Conservation (phyloP, 1,140 invertebrate species). For the Bradynema listronoti region DNA sequence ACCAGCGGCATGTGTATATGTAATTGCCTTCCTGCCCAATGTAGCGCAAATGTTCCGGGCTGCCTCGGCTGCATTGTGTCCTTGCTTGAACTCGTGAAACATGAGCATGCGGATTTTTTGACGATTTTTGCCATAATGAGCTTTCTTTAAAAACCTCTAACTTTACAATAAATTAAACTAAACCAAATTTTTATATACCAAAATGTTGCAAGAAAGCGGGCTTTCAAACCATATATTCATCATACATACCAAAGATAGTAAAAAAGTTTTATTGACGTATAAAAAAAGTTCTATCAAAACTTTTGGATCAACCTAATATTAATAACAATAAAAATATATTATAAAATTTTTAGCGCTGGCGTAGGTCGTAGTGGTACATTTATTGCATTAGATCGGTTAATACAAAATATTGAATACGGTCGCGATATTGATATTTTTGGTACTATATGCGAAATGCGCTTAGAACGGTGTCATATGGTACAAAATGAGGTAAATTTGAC, state of each 20-base stretch:
- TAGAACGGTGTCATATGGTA: conserved; percentile 95
- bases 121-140: no score
- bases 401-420: conserved; percentile 67
- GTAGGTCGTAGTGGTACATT: conserved; percentile 85
- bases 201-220: neutral
- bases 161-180: neutral
- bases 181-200: neutral
- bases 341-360: conserved; percentile 63
- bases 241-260: conserved; percentile 13
- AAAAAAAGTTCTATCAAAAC: no score
- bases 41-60: no score
- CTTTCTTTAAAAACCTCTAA: no score
- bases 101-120: no score
- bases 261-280: no score
- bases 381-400: conserved; percentile 81
- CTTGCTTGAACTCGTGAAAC: no score
- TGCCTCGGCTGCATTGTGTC: no score
- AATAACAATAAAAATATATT: no score
- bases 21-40: no score
- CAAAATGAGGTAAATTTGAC: conserved; percentile 62
- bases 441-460: conserved; percentile 88
- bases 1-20: no score
- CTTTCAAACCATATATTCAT: neutral
- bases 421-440: conserved; percentile 81
- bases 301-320: no score